A percentile compares a stretch with the other conserved stretches of the same genome.
phyloP scores from a whole-genome alignment of 1,140 invertebrate genomes.

The Drosophila tsacasi region DNA sequence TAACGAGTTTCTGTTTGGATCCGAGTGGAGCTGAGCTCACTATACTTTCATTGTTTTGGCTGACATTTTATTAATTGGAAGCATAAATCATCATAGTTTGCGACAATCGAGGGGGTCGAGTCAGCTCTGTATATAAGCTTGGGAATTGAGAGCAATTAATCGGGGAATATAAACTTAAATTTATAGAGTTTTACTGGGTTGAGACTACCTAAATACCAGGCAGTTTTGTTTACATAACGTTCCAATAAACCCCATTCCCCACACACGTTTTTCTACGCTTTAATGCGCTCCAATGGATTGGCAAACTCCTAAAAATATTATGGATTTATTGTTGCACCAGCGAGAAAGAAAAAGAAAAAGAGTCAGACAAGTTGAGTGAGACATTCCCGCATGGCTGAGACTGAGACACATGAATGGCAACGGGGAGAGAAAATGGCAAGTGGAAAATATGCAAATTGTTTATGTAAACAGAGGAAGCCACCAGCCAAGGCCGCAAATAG shows the following conservation, averaged over 20 bases:
- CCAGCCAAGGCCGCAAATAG: slow-evolving; percentile 64
- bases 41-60: slow-evolving; percentile 29
- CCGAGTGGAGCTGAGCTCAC: slow-evolving; percentile 12
- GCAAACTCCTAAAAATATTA: slow-evolving; percentile 46
- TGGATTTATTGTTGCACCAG: slow-evolving; percentile 50
- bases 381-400: slow-evolving; percentile 31
- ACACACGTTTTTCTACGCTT: slow-evolving; percentile 16
- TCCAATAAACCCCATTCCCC: slow-evolving; percentile 4
- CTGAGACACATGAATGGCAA: slow-evolving; percentile 31
- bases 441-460: slow-evolving; percentile 62
- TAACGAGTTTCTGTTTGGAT: slow-evolving; percentile 46
- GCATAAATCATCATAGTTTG: slow-evolving; percentile 30
- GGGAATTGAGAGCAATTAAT: slow-evolving; percentile 11
- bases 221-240: slow-evolving; percentile 2
- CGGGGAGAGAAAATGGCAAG: slow-evolving; percentile 11
- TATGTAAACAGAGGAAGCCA: slow-evolving; percentile 62
- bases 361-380: slow-evolving; percentile 34
- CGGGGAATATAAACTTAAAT: not conserved
- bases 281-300: slow-evolving; percentile 42
- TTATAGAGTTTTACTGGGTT: not conserved
- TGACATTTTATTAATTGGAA: slow-evolving; percentile 22
- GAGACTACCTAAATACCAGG: not conserved
- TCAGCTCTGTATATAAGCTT: slow-evolving; percentile 12
- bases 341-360: slow-evolving; percentile 22
- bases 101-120: slow-evolving; percentile 13